phyloP scores from a whole-genome alignment of 2,113 vertebrate genomes.

The Callopanchax toddi region DNA sequence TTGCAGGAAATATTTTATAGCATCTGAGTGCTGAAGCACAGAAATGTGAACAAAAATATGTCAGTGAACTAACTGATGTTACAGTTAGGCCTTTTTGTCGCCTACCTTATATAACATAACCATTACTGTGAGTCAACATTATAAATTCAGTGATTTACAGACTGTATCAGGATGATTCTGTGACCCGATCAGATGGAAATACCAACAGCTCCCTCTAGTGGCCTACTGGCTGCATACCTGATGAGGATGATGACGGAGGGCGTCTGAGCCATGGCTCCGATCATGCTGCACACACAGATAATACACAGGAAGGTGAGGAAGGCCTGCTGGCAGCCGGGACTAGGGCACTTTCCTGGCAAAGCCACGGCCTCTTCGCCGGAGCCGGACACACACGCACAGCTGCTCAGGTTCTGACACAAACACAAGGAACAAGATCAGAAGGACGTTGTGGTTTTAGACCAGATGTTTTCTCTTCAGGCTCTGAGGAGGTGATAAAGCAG shows the following conservation, averaged over 20 bases:
- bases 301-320: constrained; percentile 81
- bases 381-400: constrained; percentile 75
- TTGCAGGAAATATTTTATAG: too few species aligned
- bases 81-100: too few species aligned
- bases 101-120: too few species aligned
- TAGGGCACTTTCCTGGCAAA: constrained; percentile 78
- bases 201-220: constrained; percentile 55
- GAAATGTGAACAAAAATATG: too few species aligned
- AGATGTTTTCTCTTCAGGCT: neutral
- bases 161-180: neutral
- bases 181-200: neutral
- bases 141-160: too few species aligned
- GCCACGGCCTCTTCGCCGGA: constrained; percentile 69
- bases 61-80: too few species aligned
- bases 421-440: neutral
- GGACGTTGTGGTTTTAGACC: neutral
- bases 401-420: constrained; percentile 74
- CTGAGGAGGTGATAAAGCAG: neutral
- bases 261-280: constrained; percentile 82
- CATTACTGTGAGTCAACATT: too few species aligned
- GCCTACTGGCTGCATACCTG: constrained; percentile 47
- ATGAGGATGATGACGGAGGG: constrained; percentile 82
- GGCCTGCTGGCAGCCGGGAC: constrained; percentile 77
- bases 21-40: too few species aligned
- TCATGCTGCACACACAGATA: constrained; percentile 81